Conservation (phyloP, 1,140 invertebrate species). For the Holcopasites calliopsidis region DNA sequence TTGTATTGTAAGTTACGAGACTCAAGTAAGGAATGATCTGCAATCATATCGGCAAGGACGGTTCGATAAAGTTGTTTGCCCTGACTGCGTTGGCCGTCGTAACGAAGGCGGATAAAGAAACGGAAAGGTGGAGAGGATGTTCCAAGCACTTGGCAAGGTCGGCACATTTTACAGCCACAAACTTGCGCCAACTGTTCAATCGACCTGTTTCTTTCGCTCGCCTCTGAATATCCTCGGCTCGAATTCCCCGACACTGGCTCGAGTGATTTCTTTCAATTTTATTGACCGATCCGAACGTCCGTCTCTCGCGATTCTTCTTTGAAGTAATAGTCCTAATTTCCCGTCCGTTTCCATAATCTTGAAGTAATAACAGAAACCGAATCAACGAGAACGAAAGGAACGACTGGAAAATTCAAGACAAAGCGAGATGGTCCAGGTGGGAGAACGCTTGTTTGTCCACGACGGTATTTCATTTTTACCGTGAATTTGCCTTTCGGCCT, state of each 20-base stretch:
- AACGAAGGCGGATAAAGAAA: slow-evolving; percentile 50
- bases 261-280: slow-evolving; percentile 7
- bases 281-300: slow-evolving; percentile 11
- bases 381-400: neutral
- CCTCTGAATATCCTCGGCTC: slow-evolving; percentile 45
- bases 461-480: slow-evolving; percentile 51
- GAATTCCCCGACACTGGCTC: slow-evolving; percentile 9
- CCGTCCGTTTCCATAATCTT: no score
- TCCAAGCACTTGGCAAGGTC: slow-evolving; percentile 68
- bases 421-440: neutral
- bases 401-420: neutral
- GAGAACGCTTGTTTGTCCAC: slow-evolving; percentile 50
- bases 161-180: slow-evolving; percentile 68
- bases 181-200: slow-evolving; percentile 67
- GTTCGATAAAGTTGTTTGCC: slow-evolving; percentile 77
- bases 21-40: neutral
- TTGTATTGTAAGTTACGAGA: neutral
- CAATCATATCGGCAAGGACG: slow-evolving; percentile 44
- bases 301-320: neutral
- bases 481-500: slow-evolving; percentile 76
- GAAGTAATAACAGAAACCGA: no score
- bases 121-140: slow-evolving; percentile 64
- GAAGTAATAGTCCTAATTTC: no score
- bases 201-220: slow-evolving; percentile 17
- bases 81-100: slow-evolving; percentile 65